Base-by-base conservation (phyloP, 2,113 vertebrate species). In the Calonectris borealis region DNA sequence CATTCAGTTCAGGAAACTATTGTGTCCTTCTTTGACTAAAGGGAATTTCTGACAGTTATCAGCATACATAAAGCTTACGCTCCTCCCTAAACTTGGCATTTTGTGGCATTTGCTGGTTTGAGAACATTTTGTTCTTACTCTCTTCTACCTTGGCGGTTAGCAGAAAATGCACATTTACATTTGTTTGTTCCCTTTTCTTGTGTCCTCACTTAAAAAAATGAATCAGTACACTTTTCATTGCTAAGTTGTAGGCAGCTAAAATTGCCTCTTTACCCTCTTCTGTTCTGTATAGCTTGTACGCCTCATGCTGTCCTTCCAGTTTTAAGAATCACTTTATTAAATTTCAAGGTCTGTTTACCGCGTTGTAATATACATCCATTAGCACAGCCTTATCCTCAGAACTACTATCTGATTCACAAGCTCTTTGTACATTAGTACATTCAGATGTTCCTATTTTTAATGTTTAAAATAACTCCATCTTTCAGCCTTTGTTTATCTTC, bases 381-480 rank as follows among this genome's bases (percentile, higher is more conserved):
- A 88, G 44, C 51, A 72, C 34, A 86, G 27, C 24, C 49, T 86
- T 36, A 77, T 71, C 76, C 68, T 84, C 70, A 86, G 77, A 92
- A 68, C 24, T 76, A 25, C 34, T 75, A 76, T 38, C 75, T 89
- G 46, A 76, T 36, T 66, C 82, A 87, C 25, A 71, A 52, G 52
- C 13, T 91, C 26, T 81, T 90, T 36, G 31, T 44, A 44, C 18
- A n/a, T 66, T 42, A 52, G 19, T 76, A 94, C 51, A 77, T 81
- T 91, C 81, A 97, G 71, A 88, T 89, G 60, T 79, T 91, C 89
- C 71, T 82, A 72, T 72, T 93, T 94, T 86, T 82, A 82, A 49
- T 42, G 48, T 72, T 92, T 88, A 72, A 95, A 86, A 85, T 68
- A n/a, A 69, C 31, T 66, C 26, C 19, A 58, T 51, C 29, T 81